A percentile compares a stretch with the other conserved stretches of the same genome.
These are phyloP conservation scores for Megatriorchis doriae DNA, from an alignment of 2,113 vertebrate species.

Conservation along the genomic window DNA sequence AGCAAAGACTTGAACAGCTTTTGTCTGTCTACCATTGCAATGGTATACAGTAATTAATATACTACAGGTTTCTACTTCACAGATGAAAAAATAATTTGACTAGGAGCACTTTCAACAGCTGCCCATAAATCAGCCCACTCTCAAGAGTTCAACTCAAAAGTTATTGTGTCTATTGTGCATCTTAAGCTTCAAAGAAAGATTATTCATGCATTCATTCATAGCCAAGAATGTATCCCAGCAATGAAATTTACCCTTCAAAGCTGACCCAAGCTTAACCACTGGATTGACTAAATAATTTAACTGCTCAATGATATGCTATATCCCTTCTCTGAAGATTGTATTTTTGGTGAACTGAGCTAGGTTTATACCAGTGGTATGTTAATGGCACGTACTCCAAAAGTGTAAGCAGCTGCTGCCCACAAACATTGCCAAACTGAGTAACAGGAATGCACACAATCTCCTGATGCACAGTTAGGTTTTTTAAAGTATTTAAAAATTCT, in stretches of 20 bases:
- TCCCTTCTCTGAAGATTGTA: not conserved
- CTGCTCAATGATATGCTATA: slow-evolving; percentile 21
- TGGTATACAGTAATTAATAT: slow-evolving; percentile 67
- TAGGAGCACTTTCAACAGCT: slow-evolving; percentile 62
- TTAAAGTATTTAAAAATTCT: slow-evolving; percentile 2
- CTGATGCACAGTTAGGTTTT: not conserved
- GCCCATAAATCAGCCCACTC: slow-evolving; percentile 59
- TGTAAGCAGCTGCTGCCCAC: slow-evolving; percentile 16
- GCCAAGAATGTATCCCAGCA: slow-evolving; percentile 60
- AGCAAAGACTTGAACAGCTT: slow-evolving; percentile 36
- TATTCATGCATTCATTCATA: slow-evolving; percentile 65
- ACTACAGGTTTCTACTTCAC: slow-evolving; percentile 57
- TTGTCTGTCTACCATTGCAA: slow-evolving; percentile 33
- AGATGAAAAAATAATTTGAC: slow-evolving; percentile 58
- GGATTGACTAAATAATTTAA: slow-evolving; percentile 48
- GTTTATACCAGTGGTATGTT: not conserved
- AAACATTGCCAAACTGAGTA: slow-evolving; percentile 17
- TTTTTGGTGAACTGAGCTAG: slow-evolving; percentile 2
- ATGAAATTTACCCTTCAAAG: slow-evolving; percentile 61
- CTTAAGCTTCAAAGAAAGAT: slow-evolving; percentile 69
- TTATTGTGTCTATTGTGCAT: slow-evolving; percentile 62
- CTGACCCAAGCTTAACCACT: slow-evolving; percentile 40
- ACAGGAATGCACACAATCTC: not conserved
- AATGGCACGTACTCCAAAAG: slow-evolving; percentile 11
- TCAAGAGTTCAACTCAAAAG: slow-evolving; percentile 65